phyloP scores from a whole-genome alignment of 2,888 invertebrate species.

The Alviniconcha strummeri region DNA sequence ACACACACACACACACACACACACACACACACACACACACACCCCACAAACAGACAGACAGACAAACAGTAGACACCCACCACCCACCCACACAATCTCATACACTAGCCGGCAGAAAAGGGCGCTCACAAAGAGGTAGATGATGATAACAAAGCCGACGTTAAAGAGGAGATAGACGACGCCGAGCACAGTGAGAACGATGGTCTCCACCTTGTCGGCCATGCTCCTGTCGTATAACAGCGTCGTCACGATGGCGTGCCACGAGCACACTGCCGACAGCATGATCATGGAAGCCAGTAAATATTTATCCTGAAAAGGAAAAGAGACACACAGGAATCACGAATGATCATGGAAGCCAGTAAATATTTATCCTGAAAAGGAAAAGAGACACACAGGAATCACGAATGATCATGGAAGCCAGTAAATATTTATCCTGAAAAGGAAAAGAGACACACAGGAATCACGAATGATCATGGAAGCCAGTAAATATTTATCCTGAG shows the following conservation, averaged over 20 bases:
- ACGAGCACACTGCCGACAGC: conserved; percentile 68
- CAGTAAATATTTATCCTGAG: neutral
- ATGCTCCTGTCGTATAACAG: conserved; percentile 44
- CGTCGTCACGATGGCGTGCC: conserved; percentile 70
- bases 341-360: neutral
- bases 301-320: conserved; percentile 68
- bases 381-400: conserved; percentile 54
- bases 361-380: neutral
- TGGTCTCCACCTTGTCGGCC: conserved; percentile 64
- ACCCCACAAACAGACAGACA: neutral
- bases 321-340: conserved; percentile 28
- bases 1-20: neutral
- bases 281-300: conserved; percentile 69
- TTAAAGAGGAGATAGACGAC: conserved; percentile 69
- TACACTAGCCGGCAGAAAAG: neutral
- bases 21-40: conserved; percentile 17
- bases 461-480: conserved; percentile 29
- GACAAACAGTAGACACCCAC: neutral
- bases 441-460: conserved; percentile 53
- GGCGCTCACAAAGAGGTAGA: conserved; percentile 68
- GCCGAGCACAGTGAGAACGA: conserved; percentile 66
- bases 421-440: conserved; percentile 69
- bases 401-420: conserved; percentile 64
- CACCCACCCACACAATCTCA: neutral
- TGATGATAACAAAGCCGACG: conserved; percentile 69